Evolutionary conservation across 2,797 vertebrate genomes (phyloP).

Genomic region (Phataginus tricuspis): DNA sequence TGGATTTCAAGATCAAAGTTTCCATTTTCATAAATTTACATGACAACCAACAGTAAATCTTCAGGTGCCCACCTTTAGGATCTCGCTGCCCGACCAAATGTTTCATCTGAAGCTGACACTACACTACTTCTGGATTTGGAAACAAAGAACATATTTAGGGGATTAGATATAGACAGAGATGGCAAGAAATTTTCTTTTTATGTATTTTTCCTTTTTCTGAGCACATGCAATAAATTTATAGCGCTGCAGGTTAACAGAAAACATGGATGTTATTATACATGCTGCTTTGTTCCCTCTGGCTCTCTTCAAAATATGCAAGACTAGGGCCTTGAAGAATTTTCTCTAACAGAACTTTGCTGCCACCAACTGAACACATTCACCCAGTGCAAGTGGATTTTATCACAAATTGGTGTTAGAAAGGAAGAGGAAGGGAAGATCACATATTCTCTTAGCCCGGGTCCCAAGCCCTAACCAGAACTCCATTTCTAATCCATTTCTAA

Average conservation of each 20-base stretch:
- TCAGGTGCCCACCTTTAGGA: neutral
- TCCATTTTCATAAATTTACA: conserved; percentile 73
- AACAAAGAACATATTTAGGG: conserved; percentile 51
- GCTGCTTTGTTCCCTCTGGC: conserved; percentile 66
- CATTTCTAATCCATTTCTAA: conserved; percentile 57
- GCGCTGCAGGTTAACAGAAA: neutral
- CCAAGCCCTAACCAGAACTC: conserved; percentile 28
- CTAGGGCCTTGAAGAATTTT: neutral
- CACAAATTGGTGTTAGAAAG: conserved; percentile 7
- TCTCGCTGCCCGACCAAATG: neutral
- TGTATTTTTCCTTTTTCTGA: conserved; percentile 25
- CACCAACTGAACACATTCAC: conserved; percentile 76
- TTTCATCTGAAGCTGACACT: conserved; percentile 21
- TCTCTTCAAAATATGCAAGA: conserved; percentile 50
- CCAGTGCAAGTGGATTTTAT: neutral
- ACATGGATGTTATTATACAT: conserved; percentile 61
- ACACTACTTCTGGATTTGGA: conserved; percentile 55
- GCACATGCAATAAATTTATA: neutral
- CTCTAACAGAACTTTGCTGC: conserved; percentile 82
- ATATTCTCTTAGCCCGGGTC: neutral
- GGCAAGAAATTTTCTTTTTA: conserved; percentile 43
- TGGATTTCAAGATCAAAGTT: conserved; percentile 45
- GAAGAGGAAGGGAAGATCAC: conserved; percentile 25
- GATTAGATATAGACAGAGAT: neutral
- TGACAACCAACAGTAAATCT: neutral